Evolutionary conservation across 2,113 vertebrate species (phyloP), one percentile per base, ranked within the genome.

Genomic region (Protobothrops flavoviridis): DNA sequence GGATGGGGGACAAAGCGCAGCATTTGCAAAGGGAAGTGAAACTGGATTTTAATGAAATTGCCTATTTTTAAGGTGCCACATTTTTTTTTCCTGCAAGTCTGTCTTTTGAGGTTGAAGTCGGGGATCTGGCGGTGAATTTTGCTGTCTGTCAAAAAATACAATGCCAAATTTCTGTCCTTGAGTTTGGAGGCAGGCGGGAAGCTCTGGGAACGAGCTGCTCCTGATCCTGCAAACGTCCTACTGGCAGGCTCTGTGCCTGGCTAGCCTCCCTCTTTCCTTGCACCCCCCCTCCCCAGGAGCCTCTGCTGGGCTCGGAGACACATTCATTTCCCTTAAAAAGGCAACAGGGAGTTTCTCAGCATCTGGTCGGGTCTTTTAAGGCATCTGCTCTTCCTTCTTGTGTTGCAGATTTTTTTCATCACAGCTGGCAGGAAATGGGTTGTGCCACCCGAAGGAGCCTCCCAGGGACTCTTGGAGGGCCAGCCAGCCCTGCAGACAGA

Each of bases 291-390:
- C 39, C n/a, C 3, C 0, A n/a, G 23, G 81, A 90, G 85, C 21
- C 5, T 50, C 81, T 61, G 45, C 50, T 24, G 21, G 23, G 43
- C 53, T 0, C 0, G 0, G 9, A 21, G 0, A 2, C 43, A 55
- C 43, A 23, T 53, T 91, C 0, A 0, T 93, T 95, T 92, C 87
- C 96, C 96, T 96, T 96, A 93, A 94, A 95, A 97, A 96, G 96
- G 93, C 95, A 96, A 61, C 85, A 0, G 6, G 94, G 91, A 56
- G 2, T 24, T 94, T 81, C 93, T 92, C 91, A 52, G 93, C 92
- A 0, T 20, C 95, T 94, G 96, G 87, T 92, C 93, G 94, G 95
- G 48, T 69, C 93, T 56, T 24, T 23, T 4, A 4, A 89, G 56
- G 93, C 85, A 48, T 29, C 48, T 64, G 92, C 61, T 56, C 43